These are phyloP conservation scores for Eupithecia subumbrata DNA, from an alignment of 2,888 invertebrate genomes.

Conservation along the genomic window DNA sequence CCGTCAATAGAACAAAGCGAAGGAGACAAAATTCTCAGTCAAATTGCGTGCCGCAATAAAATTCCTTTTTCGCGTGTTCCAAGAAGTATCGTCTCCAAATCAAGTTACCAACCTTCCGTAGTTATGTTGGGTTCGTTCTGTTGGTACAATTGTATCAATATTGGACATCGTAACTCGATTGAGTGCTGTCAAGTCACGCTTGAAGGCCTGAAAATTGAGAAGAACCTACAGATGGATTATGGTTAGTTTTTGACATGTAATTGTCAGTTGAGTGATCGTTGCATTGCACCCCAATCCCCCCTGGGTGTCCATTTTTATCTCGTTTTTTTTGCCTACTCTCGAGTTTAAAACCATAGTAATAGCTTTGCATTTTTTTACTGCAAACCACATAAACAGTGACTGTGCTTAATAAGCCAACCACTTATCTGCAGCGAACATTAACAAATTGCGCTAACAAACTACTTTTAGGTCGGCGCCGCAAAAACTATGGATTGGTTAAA, in stretches of 20 bases:
- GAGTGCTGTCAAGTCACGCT: conserved; percentile 63
- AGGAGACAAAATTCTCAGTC: conserved; percentile 29
- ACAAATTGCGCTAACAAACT: conserved; percentile 38
- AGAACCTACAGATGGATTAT: not conserved
- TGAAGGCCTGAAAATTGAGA: conserved; percentile 33
- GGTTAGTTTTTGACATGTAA: conserved; percentile 22
- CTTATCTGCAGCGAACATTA: conserved; percentile 39
- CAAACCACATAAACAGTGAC: conserved; percentile 28
- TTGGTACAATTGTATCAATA: conserved; percentile 79
- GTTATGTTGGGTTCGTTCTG: conserved; percentile 69
- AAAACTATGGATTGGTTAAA: conserved; percentile 42
- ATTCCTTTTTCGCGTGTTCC: conserved; percentile 47
- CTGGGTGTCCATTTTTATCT: not conserved
- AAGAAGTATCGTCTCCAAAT: conserved; percentile 63
- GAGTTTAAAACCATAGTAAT: not conserved
- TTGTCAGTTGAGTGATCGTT: not conserved
- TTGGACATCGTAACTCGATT: conserved; percentile 77
- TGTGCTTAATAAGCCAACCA: conserved; percentile 32
- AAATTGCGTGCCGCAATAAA: conserved; percentile 40
- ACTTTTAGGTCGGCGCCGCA: conserved; percentile 39
- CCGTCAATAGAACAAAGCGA: conserved; percentile 32
- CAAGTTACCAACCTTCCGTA: conserved; percentile 65
- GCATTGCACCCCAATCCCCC: not conserved
- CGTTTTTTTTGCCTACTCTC: not conserved
- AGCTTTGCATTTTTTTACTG: not conserved